Percentiles rank a stretch among this genome's conserved stretches.
Evolutionary conservation across 2,888 invertebrate species (phyloP).

Genomic region (Tineola bisselliella): DNA sequence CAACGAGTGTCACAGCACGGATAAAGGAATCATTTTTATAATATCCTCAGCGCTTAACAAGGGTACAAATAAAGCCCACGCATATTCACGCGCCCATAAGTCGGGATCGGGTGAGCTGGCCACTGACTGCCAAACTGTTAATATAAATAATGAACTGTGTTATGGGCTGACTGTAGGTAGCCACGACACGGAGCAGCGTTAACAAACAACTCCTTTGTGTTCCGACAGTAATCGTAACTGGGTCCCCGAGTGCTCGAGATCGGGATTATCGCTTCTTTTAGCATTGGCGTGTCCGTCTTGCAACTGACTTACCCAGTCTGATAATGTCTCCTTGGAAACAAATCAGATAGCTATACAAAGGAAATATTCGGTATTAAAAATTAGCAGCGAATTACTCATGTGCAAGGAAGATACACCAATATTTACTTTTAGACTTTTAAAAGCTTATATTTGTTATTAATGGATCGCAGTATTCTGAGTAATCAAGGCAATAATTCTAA

Average conservation of each 20-base stretch:
- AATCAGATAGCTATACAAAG: background rate
- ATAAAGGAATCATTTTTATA: slow-evolving; percentile 69
- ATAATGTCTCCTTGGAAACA: slow-evolving; percentile 17
- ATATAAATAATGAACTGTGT: slow-evolving; percentile 68
- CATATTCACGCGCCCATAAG: slow-evolving; percentile 64
- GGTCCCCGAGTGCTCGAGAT: slow-evolving; percentile 10
- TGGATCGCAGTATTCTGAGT: too few relatives aligned
- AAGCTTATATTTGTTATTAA: too few relatives aligned
- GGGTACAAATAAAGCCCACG: slow-evolving; percentile 67
- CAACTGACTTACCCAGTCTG: slow-evolving; percentile 21
- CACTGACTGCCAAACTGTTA: slow-evolving; percentile 67
- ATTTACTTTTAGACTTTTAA: too few relatives aligned
- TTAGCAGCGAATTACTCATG: background rate
- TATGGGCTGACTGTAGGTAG: slow-evolving; percentile 56
- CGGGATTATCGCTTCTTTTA: slow-evolving; percentile 22
- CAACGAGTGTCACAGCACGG: slow-evolving; percentile 63
- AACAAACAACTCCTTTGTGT: slow-evolving; percentile 60
- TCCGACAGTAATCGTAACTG: slow-evolving; percentile 30
- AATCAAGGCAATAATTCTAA: too few relatives aligned
- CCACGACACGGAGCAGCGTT: slow-evolving; percentile 30
- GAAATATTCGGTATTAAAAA: background rate
- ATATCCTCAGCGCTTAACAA: slow-evolving; percentile 67
- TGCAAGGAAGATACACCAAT: background rate
- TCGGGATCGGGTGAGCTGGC: slow-evolving; percentile 50
- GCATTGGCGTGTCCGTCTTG: slow-evolving; percentile 17